These are phyloP conservation scores for Leucania comma DNA, from an alignment of 2,888 invertebrate genomes.

Conservation along the genomic window DNA sequence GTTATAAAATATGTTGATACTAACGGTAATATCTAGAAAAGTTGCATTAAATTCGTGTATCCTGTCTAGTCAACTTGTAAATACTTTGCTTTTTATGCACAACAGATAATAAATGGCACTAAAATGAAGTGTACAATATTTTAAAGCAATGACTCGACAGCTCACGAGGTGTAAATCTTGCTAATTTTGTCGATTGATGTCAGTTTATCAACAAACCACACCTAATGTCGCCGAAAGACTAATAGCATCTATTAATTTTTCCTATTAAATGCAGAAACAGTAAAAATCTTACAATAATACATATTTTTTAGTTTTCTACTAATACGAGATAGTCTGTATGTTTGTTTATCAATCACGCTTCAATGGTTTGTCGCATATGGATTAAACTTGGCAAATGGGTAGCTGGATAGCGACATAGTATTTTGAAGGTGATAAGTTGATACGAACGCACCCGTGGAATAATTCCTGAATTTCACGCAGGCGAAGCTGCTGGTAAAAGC, in stretches of 20 bases:
- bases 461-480: background rate
- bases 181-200: conserved; percentile 56
- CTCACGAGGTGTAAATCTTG: conserved; percentile 36
- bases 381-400: background rate
- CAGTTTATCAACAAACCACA: conserved; percentile 50
- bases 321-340: background rate
- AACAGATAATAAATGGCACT: conserved; percentile 39
- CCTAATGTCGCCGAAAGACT: conserved; percentile 33
- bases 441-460: background rate
- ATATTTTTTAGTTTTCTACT: background rate
- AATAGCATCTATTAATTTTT: conserved; percentile 45
- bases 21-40: conserved; percentile 42
- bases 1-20: conserved; percentile 8
- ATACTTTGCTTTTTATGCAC: conserved; percentile 24
- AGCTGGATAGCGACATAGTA: background rate
- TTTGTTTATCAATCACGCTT: background rate
- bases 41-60: conserved; percentile 23
- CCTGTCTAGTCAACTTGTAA: conserved; percentile 34
- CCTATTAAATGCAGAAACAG: conserved; percentile 40
- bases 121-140: conserved; percentile 41
- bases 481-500: background rate
- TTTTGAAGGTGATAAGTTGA: too few species aligned
- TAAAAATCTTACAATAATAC: background rate
- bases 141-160: conserved; percentile 27
- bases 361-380: background rate